phyloP scores from a whole-genome alignment of 2,888 invertebrate species.

The Auanema freiburgensis region DNA sequence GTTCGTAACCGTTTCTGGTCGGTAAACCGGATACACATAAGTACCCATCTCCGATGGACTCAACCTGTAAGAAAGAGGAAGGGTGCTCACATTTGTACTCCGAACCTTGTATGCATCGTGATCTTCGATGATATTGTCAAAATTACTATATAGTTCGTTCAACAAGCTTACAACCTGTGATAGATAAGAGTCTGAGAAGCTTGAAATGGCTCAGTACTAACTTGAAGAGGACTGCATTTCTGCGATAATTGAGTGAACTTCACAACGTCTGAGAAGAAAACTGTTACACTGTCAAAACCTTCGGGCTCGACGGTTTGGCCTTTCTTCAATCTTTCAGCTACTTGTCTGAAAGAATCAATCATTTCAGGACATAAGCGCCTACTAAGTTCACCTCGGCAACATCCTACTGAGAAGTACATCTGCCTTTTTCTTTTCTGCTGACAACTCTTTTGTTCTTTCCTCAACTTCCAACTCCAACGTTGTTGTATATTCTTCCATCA shows the following conservation, averaged over 20 bases:
- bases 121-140: slow-evolving; percentile 57
- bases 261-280: slow-evolving; percentile 62
- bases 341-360: slow-evolving; percentile 44
- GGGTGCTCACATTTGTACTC: not conserved
- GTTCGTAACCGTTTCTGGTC: slow-evolving; percentile 47
- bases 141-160: slow-evolving; percentile 55
- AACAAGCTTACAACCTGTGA: slow-evolving; percentile 52
- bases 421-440: slow-evolving; percentile 57
- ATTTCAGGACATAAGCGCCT: not conserved
- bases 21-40: slow-evolving; percentile 61
- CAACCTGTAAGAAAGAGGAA: slow-evolving; percentile 39
- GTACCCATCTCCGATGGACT: slow-evolving; percentile 61
- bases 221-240: slow-evolving; percentile 59
- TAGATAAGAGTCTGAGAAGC: not conserved
- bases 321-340: slow-evolving; percentile 56
- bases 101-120: slow-evolving; percentile 55
- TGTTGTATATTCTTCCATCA: slow-evolving; percentile 57
- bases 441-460: slow-evolving; percentile 53
- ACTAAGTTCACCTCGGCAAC: slow-evolving; percentile 44
- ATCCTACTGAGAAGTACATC: slow-evolving; percentile 55
- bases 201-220: slow-evolving; percentile 16
- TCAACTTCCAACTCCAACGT: slow-evolving; percentile 49
- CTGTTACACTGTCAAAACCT: slow-evolving; percentile 56
- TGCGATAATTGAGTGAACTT: slow-evolving; percentile 57
- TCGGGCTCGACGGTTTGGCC: slow-evolving; percentile 60